Conservation (phyloP, 2,888 invertebrate species). For the Nectonema munidae region DNA sequence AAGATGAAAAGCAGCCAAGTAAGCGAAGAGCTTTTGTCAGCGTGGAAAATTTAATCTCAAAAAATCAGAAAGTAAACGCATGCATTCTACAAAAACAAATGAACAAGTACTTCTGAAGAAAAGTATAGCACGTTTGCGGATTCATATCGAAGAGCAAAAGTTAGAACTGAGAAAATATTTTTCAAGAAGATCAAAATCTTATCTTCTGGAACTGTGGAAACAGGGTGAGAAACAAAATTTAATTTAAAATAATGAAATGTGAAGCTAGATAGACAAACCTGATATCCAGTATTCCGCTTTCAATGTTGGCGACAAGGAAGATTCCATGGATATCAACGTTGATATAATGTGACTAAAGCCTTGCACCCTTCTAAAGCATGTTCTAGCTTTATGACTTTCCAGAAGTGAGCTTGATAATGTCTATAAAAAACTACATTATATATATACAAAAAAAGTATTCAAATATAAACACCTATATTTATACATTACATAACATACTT, state of each 20-base stretch:
- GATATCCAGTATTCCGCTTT: conserved; percentile 18
- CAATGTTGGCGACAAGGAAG: conserved; percentile 26
- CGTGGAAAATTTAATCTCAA: conserved; percentile 56
- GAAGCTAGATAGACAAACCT: not conserved
- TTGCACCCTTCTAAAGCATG: conserved; percentile 79
- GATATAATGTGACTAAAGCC: conserved; percentile 91
- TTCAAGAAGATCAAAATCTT: conserved; percentile 19
- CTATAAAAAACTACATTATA: conserved; percentile 25
- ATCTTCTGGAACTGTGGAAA: conserved; percentile 15
- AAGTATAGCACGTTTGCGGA: conserved; percentile 96
- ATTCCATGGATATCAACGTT: conserved; percentile 60
- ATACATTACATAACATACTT: not conserved
- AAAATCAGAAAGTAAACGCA: not conserved
- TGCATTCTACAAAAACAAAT: too few species aligned
- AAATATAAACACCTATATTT: too few species aligned
- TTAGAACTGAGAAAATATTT: conserved; percentile 64
- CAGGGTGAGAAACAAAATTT: conserved; percentile 10
- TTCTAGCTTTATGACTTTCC: conserved; percentile 75
- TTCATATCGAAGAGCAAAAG: conserved; percentile 89
- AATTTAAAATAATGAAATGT: not conserved
- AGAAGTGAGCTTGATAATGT: conserved; percentile 50
- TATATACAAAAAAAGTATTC: too few species aligned
- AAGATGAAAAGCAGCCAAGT: conserved; percentile 44
- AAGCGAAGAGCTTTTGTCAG: conserved; percentile 62
- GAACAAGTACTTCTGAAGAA: conserved; percentile 42